Evolutionary conservation across 2,888 invertebrate species (phyloP).

Genomic region (Drosophila merina): DNA sequence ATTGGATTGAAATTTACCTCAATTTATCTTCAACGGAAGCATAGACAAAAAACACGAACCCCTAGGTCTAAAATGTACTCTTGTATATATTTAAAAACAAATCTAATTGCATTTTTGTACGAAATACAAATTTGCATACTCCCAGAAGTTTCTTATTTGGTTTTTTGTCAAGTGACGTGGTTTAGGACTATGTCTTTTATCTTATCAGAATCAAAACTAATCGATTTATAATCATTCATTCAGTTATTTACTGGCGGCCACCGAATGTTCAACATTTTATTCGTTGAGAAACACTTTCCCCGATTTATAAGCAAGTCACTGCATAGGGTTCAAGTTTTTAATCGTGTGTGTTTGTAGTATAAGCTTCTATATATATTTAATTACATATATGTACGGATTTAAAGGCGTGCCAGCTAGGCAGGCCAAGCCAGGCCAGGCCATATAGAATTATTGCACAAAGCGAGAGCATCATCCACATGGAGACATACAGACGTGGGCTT

Average conservation of each 20-base stretch:
- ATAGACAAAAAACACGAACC: too few relatives aligned
- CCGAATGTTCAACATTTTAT: slow-evolving; percentile 4
- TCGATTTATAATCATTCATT: neutral
- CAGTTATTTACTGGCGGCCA: neutral
- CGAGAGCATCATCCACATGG: slow-evolving; percentile 31
- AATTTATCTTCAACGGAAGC: too few relatives aligned
- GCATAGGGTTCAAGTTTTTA: slow-evolving; percentile 17
- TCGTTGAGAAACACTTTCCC: slow-evolving; percentile 26
- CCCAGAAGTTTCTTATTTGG: too few relatives aligned
- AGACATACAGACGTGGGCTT: slow-evolving; percentile 26
- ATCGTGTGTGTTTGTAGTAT: slow-evolving; percentile 18
- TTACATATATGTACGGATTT: slow-evolving; percentile 24
- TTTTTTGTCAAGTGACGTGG: too few relatives aligned
- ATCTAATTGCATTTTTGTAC: too few relatives aligned
- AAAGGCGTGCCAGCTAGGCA: slow-evolving; percentile 15
- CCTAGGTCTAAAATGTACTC: too few relatives aligned
- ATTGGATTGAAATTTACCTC: too few relatives aligned
- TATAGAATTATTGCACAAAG: slow-evolving; percentile 4
- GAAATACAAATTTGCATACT: too few relatives aligned
- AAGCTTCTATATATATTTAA: slow-evolving; percentile 5
- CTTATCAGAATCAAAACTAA: neutral
- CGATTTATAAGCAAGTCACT: slow-evolving; percentile 30
- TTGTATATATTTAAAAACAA: too few relatives aligned
- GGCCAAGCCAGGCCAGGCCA: neutral
- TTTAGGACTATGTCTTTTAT: neutral